Percentiles rank a stretch among this genome's conserved stretches.
Evolutionary conservation across 1,140 invertebrate genomes (phyloP).

Genomic region (Laodelphax striatellus): DNA sequence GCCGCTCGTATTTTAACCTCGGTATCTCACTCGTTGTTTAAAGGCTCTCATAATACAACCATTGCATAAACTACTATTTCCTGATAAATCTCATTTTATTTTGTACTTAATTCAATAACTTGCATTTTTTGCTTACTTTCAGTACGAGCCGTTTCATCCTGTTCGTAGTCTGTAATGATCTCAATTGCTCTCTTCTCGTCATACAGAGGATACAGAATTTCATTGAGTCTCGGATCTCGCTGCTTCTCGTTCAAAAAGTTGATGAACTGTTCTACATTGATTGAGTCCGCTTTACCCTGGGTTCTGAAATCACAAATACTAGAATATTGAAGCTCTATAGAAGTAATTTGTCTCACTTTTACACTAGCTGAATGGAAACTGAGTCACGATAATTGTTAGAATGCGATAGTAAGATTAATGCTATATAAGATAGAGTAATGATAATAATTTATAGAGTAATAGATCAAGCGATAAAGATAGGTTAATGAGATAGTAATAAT

Average conservation of each 20-base stretch:
- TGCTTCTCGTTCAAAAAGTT: constrained; percentile 97
- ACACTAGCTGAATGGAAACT: too few relatives aligned
- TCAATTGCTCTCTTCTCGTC: constrained; percentile 87
- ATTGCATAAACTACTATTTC: too few relatives aligned
- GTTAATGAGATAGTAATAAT: too few relatives aligned
- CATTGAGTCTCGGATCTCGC: constrained; percentile 94
- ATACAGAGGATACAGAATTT: constrained; percentile 96
- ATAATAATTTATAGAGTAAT: too few relatives aligned
- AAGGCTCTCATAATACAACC: too few relatives aligned
- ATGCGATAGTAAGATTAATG: too few relatives aligned
- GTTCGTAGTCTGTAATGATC: constrained; percentile 91
- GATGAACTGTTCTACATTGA: constrained; percentile 79
- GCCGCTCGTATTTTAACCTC: too few relatives aligned
- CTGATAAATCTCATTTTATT: neutral
- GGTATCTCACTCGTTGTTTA: too few relatives aligned
- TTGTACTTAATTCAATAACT: constrained; percentile 2
- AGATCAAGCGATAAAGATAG: too few relatives aligned
- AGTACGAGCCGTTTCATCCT: constrained; percentile 63
- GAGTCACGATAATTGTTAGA: too few relatives aligned
- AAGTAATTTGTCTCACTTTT: too few relatives aligned
- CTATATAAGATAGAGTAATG: too few relatives aligned
- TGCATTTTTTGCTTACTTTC: constrained; percentile 47
- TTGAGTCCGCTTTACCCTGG: constrained; percentile 77
- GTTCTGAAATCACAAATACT: constrained; percentile 46
- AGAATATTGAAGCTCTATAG: neutral